Conservation (phyloP, 2,797 vertebrate genomes). For the Enteromius trimaculatus region DNA sequence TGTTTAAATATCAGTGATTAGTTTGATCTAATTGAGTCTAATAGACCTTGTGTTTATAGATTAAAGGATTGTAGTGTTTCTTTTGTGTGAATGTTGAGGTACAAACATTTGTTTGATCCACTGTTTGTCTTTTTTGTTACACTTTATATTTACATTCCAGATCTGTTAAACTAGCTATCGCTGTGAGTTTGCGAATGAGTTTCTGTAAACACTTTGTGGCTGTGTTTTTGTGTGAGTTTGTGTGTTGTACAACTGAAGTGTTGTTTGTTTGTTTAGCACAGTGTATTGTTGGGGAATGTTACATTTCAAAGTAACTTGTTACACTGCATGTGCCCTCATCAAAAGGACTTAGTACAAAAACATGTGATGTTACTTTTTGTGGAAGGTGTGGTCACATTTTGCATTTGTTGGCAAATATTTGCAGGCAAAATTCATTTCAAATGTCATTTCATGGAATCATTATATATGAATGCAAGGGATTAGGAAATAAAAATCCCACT, state of each 20-base stretch:
- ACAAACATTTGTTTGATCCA: constrained; percentile 1
- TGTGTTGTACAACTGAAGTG: neutral
- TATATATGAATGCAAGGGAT: neutral
- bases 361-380: neutral
- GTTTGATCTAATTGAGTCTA: constrained; percentile 22
- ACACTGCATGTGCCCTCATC: neutral
- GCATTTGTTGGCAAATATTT: neutral
- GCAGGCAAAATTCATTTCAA: neutral
- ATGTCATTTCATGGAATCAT: neutral
- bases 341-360: neutral
- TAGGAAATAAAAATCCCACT: neutral
- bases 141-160: neutral
- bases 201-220: neutral
- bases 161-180: neutral
- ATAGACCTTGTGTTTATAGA: constrained; percentile 20
- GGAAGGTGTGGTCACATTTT: neutral
- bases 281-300: neutral
- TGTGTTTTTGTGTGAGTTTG: constrained; percentile 3
- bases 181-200: neutral
- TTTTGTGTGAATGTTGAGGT: constrained; percentile 30
- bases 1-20: constrained; percentile 41
- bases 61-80: constrained; percentile 15
- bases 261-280: constrained; percentile 20
- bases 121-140: neutral
- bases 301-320: neutral